Conservation (phyloP, 1,140 invertebrate species). For the Psix sp. region DNA sequence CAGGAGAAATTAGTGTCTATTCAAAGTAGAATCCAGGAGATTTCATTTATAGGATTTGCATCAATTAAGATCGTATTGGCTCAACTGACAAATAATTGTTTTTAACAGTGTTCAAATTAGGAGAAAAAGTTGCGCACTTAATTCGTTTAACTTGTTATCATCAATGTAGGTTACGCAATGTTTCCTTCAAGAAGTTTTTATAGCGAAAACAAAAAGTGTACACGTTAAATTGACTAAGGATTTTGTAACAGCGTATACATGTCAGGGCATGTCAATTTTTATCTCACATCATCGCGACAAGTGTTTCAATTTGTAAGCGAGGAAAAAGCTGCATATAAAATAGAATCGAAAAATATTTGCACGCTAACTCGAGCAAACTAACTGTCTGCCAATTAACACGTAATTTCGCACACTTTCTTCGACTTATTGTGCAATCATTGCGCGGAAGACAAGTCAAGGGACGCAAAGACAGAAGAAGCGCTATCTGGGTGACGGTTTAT, state of each 20-base stretch:
- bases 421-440: slow-evolving; percentile 38
- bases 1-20: no score
- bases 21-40: no score
- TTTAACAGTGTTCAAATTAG: no score
- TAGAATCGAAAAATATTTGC: slow-evolving; percentile 29
- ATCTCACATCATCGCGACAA: slow-evolving; percentile 31
- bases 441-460: slow-evolving; percentile 20
- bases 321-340: slow-evolving; percentile 5
- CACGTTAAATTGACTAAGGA: neutral
- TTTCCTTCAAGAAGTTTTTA: no score
- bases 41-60: no score
- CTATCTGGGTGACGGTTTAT: slow-evolving; percentile 42
- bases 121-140: no score
- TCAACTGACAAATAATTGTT: no score
- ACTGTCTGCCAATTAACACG: slow-evolving; percentile 59
- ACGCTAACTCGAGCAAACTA: slow-evolving; percentile 50
- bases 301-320: slow-evolving; percentile 27
- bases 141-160: no score
- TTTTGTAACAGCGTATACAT: slow-evolving; percentile 30
- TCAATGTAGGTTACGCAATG: no score
- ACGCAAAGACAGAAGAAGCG: slow-evolving; percentile 18
- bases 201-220: neutral
- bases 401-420: slow-evolving; percentile 56
- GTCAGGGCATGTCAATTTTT: slow-evolving; percentile 24
- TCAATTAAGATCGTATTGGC: no score